Evolutionary conservation across 1,140 invertebrate species (phyloP).

Genomic region (Platyscapa corneri): DNA sequence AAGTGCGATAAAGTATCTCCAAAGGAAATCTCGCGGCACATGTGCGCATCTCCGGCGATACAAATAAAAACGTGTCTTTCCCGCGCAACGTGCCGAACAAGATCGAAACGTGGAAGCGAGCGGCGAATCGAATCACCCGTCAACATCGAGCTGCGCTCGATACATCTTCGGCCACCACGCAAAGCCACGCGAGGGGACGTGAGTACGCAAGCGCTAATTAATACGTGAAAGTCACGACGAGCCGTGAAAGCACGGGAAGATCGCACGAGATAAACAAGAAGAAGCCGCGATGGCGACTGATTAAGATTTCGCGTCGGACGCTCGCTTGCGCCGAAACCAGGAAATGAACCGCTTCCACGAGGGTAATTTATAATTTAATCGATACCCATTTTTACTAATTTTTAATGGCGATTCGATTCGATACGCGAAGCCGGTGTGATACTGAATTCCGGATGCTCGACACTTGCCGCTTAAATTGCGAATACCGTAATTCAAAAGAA

Average conservation of each 20-base stretch:
- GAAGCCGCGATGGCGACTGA: neutral
- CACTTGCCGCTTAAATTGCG: neutral
- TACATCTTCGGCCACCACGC: neutral
- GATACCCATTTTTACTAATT: neutral
- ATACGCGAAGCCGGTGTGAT: neutral
- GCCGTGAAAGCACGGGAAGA: constrained; percentile 55
- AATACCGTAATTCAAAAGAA: neutral
- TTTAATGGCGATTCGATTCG: neutral
- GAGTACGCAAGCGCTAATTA: constrained; percentile 59
- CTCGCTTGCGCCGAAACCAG: neutral
- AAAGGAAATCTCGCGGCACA: constrained; percentile 6
- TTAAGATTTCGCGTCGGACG: constrained; percentile 5
- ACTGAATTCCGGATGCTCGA: neutral
- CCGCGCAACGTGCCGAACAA: neutral
- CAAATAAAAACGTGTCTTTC: constrained; percentile 21
- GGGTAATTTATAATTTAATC: constrained; percentile 20
- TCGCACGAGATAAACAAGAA: constrained; percentile 56
- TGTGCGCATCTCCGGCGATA: neutral
- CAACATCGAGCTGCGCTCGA: neutral
- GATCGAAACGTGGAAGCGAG: neutral
- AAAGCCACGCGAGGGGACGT: constrained; percentile 30
- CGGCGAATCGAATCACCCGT: neutral
- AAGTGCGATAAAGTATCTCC: constrained; percentile 5
- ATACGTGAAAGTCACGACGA: constrained; percentile 64
- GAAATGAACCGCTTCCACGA: neutral